Evolutionary conservation across 2,888 invertebrate species (phyloP), one percentile per base, ranked within the genome.

Genomic region (Neoaliturus tenellus): DNA sequence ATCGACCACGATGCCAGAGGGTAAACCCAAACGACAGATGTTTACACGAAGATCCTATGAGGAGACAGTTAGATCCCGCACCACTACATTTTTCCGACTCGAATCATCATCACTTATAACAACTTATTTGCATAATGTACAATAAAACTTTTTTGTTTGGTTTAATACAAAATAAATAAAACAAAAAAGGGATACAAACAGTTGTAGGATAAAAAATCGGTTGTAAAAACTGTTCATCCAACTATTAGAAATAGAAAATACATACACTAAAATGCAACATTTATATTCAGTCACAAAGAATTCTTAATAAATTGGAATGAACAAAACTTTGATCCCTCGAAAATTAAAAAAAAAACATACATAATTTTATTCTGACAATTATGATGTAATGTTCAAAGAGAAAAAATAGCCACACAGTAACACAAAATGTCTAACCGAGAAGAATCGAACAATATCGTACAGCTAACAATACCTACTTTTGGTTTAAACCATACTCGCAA

Each of bases 291-390:
- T 78, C 33, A 28, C 55, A 20, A 78, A 35, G 10, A 78, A n/a
- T 35, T 75, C 75, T 44, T 75, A 78, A 55, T 55, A 55, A 78
- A 78, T 17, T 78, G 78, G 78, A 78, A 78, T 78, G 78, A 78
- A 78, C 78, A 78, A 55, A 78, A 78, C 78, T 55, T 78, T 78
- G 78, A 78, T 78, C 78, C 78, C 78, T 78, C 78, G 48, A 75
- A 75, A 75, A 44, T 44, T 28, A n/a, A 20, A 35, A 75, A 71
- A 28, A 44, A 23, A 35, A 78, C 67, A 67, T 31, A 58, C 67
- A 39, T 39, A 25, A 71, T 71, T 71, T 35, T 35, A 39, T 39
- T n/a, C 20, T 23, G 71, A 71, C 71, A 71, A 71, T 39, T 23
- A 39, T 71, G 1, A 71, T 71, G 1, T n/a, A n/a, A n/a, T n/a